Base-by-base conservation (phyloP, 2,797 vertebrate species). In the Parambassis ranga region DNA sequence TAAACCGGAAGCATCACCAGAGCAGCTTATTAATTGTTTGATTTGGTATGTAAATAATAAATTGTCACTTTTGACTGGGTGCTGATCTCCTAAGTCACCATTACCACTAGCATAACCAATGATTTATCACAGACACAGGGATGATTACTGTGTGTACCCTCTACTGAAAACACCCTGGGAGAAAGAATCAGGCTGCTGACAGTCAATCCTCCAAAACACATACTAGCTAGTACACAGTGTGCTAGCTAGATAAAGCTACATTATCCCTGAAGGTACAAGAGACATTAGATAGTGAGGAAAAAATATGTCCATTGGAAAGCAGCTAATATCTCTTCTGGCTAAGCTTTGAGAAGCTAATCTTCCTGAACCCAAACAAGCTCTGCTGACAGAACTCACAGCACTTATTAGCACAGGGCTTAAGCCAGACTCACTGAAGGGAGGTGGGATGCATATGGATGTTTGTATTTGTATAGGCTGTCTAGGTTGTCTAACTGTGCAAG, bases 401-500 rank as follows among this genome's bases (percentile, higher is more conserved):
- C 47, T 71, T 48, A 81, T 72, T 71, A 82, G 44, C 63, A 67
- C 7, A 3, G 62, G 65, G 47, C 48, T 78, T 67, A 65, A 72
- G 30, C 19, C 44, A 53, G 46, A 62, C 37, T 53, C 5, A 4
- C 38, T 58, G 58, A 37, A 50, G 26, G 33, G 68, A 46, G 52
- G 30, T 5, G 15, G 51, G 16, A 30, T 42, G 38, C 33, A 57
- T 8, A 7, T 37, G n/a, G 14, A 27, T 50, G 42, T 20, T 52
- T 35, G 42, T 37, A 60, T 68, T 22, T 53, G 47, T 46, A 44
- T 52, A 46, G 33, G 46, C 38, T 7, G 42, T 31, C 52, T 50
- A 55, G 18, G 67, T n/a, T 65, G 51, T 71, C 26, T 56, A 55
- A 66, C 42, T 35, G 38, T 3, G 26, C 3, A 1, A 46, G 65